phyloP scores from a whole-genome alignment of 37 sponge, comb jelly and placozoan species.

The Halichondria panicea region DNA sequence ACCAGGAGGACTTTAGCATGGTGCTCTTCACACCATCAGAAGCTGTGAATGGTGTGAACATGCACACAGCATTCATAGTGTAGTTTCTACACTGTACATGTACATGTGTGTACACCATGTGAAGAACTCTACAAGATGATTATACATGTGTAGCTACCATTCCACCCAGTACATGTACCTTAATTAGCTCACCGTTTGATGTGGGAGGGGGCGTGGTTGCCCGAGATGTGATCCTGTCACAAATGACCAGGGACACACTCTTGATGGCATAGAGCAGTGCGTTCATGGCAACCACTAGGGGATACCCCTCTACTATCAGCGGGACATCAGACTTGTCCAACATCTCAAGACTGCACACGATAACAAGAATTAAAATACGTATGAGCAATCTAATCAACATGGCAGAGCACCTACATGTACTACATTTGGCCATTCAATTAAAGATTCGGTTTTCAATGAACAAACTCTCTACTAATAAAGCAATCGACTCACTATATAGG shows the following conservation, averaged over 20 bases:
- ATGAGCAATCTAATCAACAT: too few relatives aligned
- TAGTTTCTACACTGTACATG: too few relatives aligned
- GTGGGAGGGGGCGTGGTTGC: slow-evolving; percentile 7
- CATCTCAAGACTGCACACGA: slow-evolving; percentile 68
- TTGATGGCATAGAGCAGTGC: slow-evolving; percentile 69
- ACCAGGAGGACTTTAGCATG: slow-evolving; percentile 84
- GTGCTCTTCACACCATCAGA: slow-evolving; percentile 37
- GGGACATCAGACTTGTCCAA: slow-evolving; percentile 85
- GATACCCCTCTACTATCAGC: slow-evolving; percentile 64
- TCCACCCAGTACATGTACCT: too few relatives aligned
- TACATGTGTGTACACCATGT: too few relatives aligned
- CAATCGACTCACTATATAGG: slow-evolving; percentile 35
- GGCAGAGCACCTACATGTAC: too few relatives aligned
- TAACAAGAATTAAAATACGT: not conserved
- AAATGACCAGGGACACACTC: slow-evolving; percentile 53
- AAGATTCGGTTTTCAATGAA: too few relatives aligned
- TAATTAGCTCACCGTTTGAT: too few relatives aligned
- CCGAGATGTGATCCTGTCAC: too few relatives aligned
- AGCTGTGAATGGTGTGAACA: not conserved
- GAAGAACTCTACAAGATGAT: too few relatives aligned
- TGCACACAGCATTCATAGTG: not conserved
- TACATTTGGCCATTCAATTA: too few relatives aligned
- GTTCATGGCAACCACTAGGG: slow-evolving; percentile 73
- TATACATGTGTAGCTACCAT: too few relatives aligned
- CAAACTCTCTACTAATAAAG: too few relatives aligned